Base-by-base conservation (phyloP, 2,797 vertebrate species). In the Diglossa cyanea region DNA sequence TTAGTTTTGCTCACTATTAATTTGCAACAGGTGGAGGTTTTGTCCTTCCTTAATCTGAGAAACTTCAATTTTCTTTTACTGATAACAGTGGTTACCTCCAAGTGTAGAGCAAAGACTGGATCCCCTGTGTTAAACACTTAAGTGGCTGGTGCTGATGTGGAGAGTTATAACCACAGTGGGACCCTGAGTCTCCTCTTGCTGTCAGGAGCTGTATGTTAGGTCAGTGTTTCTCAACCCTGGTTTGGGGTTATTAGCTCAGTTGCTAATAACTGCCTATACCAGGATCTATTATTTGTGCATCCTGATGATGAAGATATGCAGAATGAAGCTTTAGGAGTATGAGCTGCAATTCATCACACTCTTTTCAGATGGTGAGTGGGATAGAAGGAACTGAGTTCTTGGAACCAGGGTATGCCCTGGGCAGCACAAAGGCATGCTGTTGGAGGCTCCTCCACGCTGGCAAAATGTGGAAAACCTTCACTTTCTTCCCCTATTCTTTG, bases 21-120 rank as follows among this genome's bases (percentile, higher is more conserved):
- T 94, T 95, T 20, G 31, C 48, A 75, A 58, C 33, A 70, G 30
- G 21, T 75, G 26, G n/a, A 10, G 7, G 0, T 24, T 37, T n/a
- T n/a, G n/a, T 33, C 7, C 10, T 55, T 8, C 14, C 17, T 89
- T 68, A 37, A 66, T 71, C 35, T 78, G 60, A 76, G 80, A 40
- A 86, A 70, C 61, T 91, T 78, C 37, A 17, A 35, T 90, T 93
- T 84, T 23, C 67, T 71, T 93, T 82, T 84, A 14, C 21, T 83
- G 88, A 8, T 72, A 57, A n/a, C 11, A 55, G 61, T 66, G 73
- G 93, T 96, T 94, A 63, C 19, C 28, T 78, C 73, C 50, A 55
- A 87, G 28, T 28, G n/a, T 10, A 24, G 44, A 62, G 39, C 19
- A 31, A 86, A 65, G 51, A 39, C 26, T 70, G 75, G 11, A 37